A percentile compares a stretch with the other conserved stretches of the same genome.
Conservation (phyloP, 2,113 vertebrate species). For the Falcunculus frontatus region DNA sequence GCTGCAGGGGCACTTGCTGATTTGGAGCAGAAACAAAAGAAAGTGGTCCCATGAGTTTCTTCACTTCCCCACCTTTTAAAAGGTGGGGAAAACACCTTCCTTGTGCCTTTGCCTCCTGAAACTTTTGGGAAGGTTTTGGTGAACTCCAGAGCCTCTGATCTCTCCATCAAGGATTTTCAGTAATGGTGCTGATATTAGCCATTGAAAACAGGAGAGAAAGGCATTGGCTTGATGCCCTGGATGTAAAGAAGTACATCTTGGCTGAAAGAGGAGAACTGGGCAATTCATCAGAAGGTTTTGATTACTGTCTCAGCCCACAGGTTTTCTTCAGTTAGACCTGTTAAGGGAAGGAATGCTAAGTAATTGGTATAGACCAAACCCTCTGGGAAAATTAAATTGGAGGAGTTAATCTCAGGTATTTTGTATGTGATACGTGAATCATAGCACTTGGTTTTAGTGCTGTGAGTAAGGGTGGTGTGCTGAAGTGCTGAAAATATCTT, state of each 20-base stretch:
- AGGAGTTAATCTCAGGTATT: not conserved
- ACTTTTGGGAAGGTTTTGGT: not conserved
- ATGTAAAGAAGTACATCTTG: not conserved
- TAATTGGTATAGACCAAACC: not conserved
- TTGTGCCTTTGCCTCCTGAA: not conserved
- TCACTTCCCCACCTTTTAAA: not conserved
- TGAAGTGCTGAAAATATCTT: not conserved
- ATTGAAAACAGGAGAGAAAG: not conserved
- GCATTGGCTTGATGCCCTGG: not conserved
- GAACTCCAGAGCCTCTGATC: not conserved
- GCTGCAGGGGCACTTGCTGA: not conserved
- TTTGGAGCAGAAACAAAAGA: not conserved
- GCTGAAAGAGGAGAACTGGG: not conserved
- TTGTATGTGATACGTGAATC: not conserved
- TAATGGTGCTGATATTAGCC: not conserved
- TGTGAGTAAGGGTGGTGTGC: not conserved
- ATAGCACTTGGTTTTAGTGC: not conserved
- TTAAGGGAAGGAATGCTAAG: not conserved
- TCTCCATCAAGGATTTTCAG: not conserved
- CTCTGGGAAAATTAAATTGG: not conserved
- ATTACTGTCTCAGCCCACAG: not conserved
- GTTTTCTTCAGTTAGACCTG: not conserved
- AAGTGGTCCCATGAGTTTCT: not conserved
- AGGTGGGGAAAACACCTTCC: not conserved
- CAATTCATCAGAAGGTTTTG: not conserved